These are phyloP conservation scores for Arrhopalites spinosus DNA, from an alignment of 2,888 invertebrate species.

Conservation along the genomic window DNA sequence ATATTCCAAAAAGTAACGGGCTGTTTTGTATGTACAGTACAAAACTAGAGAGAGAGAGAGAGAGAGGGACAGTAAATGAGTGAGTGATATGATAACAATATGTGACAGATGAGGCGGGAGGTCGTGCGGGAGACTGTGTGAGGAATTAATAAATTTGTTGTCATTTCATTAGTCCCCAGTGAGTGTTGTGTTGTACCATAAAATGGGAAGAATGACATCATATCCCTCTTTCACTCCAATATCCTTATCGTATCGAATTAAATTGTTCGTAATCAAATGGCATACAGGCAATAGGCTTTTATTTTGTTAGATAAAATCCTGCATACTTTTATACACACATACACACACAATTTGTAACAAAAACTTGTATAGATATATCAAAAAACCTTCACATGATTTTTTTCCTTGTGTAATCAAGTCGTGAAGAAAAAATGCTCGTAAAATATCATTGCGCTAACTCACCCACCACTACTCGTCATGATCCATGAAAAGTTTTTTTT, in stretches of 20 bases:
- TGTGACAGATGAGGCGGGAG: constrained; percentile 50
- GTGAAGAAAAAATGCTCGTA: constrained; percentile 45
- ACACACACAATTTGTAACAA: too few species aligned
- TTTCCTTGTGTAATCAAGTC: constrained; percentile 32
- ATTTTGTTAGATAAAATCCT: constrained; percentile 42
- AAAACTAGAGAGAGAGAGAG: background rate
- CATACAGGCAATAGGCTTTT: constrained; percentile 46
- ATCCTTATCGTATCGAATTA: constrained; percentile 46
- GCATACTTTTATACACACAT: too few species aligned
- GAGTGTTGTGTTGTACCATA: constrained; percentile 54
- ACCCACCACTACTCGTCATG: background rate
- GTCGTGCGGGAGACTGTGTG: constrained; percentile 39
- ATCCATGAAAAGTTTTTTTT: background rate
- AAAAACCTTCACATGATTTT: constrained; percentile 32
- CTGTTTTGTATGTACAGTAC: too few species aligned
- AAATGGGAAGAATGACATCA: constrained; percentile 51
- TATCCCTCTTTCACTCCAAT: constrained; percentile 50
- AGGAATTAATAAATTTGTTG: constrained; percentile 55
- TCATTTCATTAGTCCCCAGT: constrained; percentile 52
- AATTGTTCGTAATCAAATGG: constrained; percentile 52
- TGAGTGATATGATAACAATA: constrained; percentile 40
- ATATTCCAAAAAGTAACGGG: too few species aligned
- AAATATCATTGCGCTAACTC: constrained; percentile 33
- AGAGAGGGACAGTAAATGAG: constrained; percentile 21
- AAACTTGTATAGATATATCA: constrained; percentile 28